Evolutionary conservation across 2,113 vertebrate species (phyloP).

Genomic region (Lota lota): DNA sequence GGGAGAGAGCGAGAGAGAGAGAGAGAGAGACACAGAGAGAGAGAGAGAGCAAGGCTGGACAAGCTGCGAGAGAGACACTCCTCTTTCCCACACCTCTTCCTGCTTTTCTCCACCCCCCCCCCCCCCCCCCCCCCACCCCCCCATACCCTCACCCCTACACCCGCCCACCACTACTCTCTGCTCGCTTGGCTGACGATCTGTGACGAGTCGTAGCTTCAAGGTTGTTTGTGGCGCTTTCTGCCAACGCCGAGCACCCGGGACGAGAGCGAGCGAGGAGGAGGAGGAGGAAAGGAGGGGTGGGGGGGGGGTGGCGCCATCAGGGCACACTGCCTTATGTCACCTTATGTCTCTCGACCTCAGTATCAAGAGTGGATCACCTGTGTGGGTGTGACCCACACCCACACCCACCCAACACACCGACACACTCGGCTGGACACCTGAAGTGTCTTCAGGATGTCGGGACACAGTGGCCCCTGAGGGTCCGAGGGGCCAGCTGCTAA

Average conservation of each 20-base stretch:
- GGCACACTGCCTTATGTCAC: conserved; percentile 19
- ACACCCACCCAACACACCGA: conserved; percentile 9
- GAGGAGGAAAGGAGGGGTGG: conserved; percentile 1
- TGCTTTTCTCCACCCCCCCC: conserved; percentile 15
- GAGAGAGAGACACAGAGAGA: too few species aligned
- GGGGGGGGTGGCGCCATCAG: conserved; percentile 39
- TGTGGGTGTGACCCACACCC: too few species aligned
- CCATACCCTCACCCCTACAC: conserved; percentile 51
- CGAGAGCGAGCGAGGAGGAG: too few species aligned
- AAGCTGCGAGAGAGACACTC: conserved; percentile 49
- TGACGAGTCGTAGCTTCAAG: conserved; percentile 61
- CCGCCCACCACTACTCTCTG: conserved; percentile 14
- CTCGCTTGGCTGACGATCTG: conserved; percentile 62
- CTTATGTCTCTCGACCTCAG: conserved; percentile 58
- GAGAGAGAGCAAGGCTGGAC: conserved; percentile 42
- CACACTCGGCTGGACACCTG: conserved; percentile 53
- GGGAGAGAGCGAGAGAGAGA: too few species aligned
- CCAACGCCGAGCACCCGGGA: too few species aligned
- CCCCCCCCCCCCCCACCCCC: conserved; percentile 27
- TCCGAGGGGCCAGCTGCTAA: conserved; percentile 45
- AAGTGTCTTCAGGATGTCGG: conserved; percentile 50
- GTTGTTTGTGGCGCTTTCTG: conserved; percentile 48
- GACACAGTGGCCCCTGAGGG: conserved; percentile 12
- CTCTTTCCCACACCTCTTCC: conserved; percentile 47
- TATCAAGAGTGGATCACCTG: conserved; percentile 22